These are phyloP conservation scores for Pterostichus madidus DNA, from an alignment of 2,888 invertebrate genomes.

Conservation along the genomic window DNA sequence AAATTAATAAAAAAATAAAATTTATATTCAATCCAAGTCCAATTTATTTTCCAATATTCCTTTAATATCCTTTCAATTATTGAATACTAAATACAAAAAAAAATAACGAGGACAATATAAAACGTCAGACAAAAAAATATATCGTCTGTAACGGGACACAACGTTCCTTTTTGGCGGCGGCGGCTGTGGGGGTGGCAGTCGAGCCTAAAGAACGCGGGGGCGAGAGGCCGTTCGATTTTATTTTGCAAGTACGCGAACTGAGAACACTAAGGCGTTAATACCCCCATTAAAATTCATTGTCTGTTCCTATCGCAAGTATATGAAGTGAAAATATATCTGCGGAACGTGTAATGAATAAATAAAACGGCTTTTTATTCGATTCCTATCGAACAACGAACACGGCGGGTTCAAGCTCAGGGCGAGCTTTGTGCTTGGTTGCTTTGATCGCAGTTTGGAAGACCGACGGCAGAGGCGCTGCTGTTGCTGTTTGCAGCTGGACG, in stretches of 20 bases:
- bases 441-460: slow-evolving; percentile 48
- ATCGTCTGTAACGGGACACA: neutral
- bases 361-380: slow-evolving; percentile 68
- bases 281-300: slow-evolving; percentile 75
- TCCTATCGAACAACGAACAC: slow-evolving; percentile 56
- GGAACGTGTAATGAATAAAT: slow-evolving; percentile 75
- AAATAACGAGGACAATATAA: slow-evolving; percentile 24
- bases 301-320: slow-evolving; percentile 75
- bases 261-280: slow-evolving; percentile 65
- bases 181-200: neutral
- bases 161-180: neutral
- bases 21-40: neutral
- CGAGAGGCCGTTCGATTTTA: slow-evolving; percentile 43
- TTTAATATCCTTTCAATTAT: slow-evolving; percentile 35
- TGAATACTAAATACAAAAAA: slow-evolving; percentile 36
- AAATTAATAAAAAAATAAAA: slow-evolving; percentile 1
- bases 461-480: slow-evolving; percentile 35
- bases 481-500: slow-evolving; percentile 13
- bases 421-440: slow-evolving; percentile 40
- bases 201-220: neutral
- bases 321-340: slow-evolving; percentile 77
- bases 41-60: slow-evolving; percentile 38
- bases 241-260: slow-evolving; percentile 39
- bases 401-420: slow-evolving; percentile 3
- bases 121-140: slow-evolving; percentile 38